phyloP scores from a whole-genome alignment of 2,113 vertebrate species.

The Apeltes quadracus region DNA sequence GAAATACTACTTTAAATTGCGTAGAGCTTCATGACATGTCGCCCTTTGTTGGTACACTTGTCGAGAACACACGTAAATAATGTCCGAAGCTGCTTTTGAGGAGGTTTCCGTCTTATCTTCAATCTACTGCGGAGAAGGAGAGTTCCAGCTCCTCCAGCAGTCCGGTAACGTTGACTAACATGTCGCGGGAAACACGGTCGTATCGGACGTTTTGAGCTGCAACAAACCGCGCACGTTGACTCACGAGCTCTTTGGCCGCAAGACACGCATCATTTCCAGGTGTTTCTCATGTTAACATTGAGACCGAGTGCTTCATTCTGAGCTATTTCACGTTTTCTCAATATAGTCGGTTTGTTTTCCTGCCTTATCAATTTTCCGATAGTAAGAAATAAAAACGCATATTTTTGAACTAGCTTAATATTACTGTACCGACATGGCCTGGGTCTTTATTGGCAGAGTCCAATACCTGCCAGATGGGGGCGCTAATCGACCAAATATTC shows the following conservation, averaged over 20 bases:
- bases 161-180: slow-evolving; percentile 17
- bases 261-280: background rate
- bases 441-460: too few species aligned
- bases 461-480: too few species aligned
- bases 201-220: background rate
- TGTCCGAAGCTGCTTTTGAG: slow-evolving; percentile 75
- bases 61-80: slow-evolving; percentile 12
- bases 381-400: too few species aligned
- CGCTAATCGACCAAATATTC: too few species aligned
- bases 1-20: background rate
- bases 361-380: too few species aligned
- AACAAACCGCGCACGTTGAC: background rate
- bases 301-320: too few species aligned
- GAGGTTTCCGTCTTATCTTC: slow-evolving; percentile 81
- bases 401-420: too few species aligned
- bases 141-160: slow-evolving; percentile 77
- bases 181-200: background rate
- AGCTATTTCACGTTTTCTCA: too few species aligned
- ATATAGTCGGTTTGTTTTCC: too few species aligned
- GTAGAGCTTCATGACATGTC: background rate
- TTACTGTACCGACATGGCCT: too few species aligned
- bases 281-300: too few species aligned
- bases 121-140: slow-evolving; percentile 83
- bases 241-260: background rate
- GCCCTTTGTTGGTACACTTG: background rate